These are phyloP conservation scores for Andrena bucephala DNA, from an alignment of 2,888 invertebrate species.

Conservation along the genomic window DNA sequence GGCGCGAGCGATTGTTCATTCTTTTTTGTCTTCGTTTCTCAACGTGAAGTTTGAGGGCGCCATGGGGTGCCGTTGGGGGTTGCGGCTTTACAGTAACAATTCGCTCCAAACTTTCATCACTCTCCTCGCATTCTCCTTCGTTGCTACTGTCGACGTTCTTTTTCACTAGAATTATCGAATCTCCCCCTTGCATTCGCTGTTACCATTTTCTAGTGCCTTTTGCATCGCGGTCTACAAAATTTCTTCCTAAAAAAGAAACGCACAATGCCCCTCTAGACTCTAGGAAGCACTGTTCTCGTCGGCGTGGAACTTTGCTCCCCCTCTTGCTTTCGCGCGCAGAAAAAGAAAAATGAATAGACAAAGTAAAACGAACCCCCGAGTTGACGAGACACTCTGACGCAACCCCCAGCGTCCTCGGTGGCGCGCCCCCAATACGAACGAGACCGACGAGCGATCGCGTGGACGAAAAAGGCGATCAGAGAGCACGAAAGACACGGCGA, in stretches of 20 bases:
- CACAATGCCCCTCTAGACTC: neutral
- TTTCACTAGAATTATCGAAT: too few relatives aligned
- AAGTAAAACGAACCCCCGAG: too few relatives aligned
- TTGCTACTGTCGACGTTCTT: neutral
- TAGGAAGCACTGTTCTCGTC: neutral
- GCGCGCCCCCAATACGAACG: neutral
- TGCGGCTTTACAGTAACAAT: neutral
- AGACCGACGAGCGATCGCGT: slow-evolving; percentile 1
- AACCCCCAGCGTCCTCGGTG: neutral
- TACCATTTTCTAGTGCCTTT: neutral
- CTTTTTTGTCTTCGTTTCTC: slow-evolving; percentile 9
- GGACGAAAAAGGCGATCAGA: neutral
- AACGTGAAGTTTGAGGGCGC: too few relatives aligned
- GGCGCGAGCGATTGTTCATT: slow-evolving; percentile 26
- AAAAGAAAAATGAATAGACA: too few relatives aligned
- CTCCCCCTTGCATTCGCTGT: too few relatives aligned
- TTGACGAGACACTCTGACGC: neutral
- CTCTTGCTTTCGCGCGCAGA: too few relatives aligned
- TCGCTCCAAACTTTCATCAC: neutral
- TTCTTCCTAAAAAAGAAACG: neutral
- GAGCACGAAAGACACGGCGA: slow-evolving; percentile 19
- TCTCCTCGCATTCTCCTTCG: neutral
- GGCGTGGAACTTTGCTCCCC: neutral
- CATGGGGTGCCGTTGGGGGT: neutral
- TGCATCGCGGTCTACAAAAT: neutral